Evolutionary conservation across 1,140 invertebrate species (phyloP).

Genomic region (Neodiprion virginianus): DNA sequence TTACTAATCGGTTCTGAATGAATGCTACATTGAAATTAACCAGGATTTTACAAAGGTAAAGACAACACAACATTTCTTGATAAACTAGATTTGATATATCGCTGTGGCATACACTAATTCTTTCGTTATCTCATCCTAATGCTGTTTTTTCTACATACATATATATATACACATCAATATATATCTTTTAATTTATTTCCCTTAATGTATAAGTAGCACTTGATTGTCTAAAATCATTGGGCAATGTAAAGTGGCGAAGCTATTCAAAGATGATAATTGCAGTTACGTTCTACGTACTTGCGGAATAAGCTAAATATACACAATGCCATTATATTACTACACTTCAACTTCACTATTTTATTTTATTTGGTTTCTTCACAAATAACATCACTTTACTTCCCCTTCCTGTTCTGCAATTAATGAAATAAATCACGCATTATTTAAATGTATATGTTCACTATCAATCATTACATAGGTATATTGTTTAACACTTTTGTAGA

Average conservation of each 20-base stretch:
- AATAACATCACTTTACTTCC: not conserved
- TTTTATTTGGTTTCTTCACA: not conserved
- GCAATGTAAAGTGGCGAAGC: not conserved
- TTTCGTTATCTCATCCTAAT: not conserved
- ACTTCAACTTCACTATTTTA: not conserved
- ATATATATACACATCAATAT: no score
- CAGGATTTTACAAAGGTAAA: constrained; percentile 64
- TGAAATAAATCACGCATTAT: not conserved
- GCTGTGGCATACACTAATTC: constrained; percentile 11
- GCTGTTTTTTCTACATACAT: not conserved
- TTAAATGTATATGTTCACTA: not conserved
- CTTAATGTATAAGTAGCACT: constrained; percentile 7
- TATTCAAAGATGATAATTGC: not conserved
- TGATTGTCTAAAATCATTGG: not conserved
- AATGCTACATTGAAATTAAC: constrained; percentile 62
- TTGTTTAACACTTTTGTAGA: not conserved
- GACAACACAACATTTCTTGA: constrained; percentile 48
- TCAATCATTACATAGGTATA: not conserved
- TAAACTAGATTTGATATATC: constrained; percentile 10
- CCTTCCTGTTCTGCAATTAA: not conserved
- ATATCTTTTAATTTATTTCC: constrained; percentile 9
- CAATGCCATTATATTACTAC: constrained; percentile 1
- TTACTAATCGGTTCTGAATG: constrained; percentile 62
- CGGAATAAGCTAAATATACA: constrained; percentile 1
- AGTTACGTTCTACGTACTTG: not conserved